Conservation (phyloP, 64 coral and sea anemone genomes). For the Porites australiensis region DNA sequence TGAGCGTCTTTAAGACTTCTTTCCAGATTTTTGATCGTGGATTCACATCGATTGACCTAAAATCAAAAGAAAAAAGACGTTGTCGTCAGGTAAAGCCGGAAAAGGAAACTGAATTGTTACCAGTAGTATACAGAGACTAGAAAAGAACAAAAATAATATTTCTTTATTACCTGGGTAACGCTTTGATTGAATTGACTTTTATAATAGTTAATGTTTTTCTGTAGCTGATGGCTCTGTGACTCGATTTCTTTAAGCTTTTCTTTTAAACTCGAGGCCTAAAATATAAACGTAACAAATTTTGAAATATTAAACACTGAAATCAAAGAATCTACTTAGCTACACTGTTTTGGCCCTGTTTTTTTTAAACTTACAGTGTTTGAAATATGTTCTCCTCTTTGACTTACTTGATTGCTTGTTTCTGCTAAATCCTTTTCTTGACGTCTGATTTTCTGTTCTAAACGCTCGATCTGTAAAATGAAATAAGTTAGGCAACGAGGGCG, state of each 20-base stretch:
- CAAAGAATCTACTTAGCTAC: no score
- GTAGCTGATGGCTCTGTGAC: slow-evolving; percentile 63
- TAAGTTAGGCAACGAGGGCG: no score
- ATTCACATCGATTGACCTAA: slow-evolving; percentile 87
- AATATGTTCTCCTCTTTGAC: not conserved
- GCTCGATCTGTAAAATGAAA: slow-evolving; percentile 67
- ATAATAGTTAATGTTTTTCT: slow-evolving; percentile 86
- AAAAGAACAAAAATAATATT: no score
- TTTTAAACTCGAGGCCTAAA: slow-evolving; percentile 68
- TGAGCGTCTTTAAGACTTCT: slow-evolving; percentile 73
- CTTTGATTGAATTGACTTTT: slow-evolving; percentile 90
- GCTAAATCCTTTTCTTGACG: slow-evolving; percentile 78
- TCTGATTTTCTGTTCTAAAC: slow-evolving; percentile 68
- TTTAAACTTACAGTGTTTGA: not conserved
- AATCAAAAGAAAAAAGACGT: not conserved
- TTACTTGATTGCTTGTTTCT: slow-evolving; percentile 85
- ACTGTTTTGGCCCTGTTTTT: no score
- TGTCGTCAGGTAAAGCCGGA: not conserved
- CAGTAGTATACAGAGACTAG: no score
- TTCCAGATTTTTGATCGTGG: slow-evolving; percentile 84
- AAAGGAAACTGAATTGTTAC: not conserved
- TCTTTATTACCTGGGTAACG: slow-evolving; percentile 70
- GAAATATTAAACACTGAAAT: no score
- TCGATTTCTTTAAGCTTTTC: slow-evolving; percentile 86
- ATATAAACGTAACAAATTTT: not conserved